These are phyloP conservation scores for Pantelozetes paolii DNA, from an alignment of 2,888 invertebrate species.

Conservation along the genomic window DNA sequence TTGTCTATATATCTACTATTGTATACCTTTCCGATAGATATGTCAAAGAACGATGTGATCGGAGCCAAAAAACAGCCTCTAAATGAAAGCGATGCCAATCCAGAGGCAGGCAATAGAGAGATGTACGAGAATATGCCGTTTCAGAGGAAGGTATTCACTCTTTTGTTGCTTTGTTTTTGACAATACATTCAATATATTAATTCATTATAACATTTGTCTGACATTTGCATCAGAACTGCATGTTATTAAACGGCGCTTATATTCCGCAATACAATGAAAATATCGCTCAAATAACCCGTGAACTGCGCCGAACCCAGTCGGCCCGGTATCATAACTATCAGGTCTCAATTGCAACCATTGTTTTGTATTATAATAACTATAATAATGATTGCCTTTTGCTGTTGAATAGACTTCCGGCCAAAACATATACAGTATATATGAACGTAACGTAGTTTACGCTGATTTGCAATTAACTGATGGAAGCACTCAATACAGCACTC, in stretches of 20 bases:
- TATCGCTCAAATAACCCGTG: slow-evolving; percentile 29
- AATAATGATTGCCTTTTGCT: background rate
- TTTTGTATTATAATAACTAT: background rate
- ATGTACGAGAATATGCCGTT: slow-evolving; percentile 49
- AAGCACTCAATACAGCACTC: slow-evolving; percentile 1
- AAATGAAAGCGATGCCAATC: slow-evolving; percentile 43
- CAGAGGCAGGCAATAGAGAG: slow-evolving; percentile 44
- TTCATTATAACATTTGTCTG: background rate
- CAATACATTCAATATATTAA: too few relatives aligned
- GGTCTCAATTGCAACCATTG: background rate
- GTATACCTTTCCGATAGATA: slow-evolving; percentile 1
- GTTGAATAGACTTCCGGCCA: slow-evolving; percentile 2
- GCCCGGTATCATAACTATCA: slow-evolving; percentile 24
- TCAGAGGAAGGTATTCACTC: slow-evolving; percentile 46
- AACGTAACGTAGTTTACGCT: slow-evolving; percentile 42
- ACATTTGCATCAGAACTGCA: slow-evolving; percentile 1
- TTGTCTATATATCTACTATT: background rate
- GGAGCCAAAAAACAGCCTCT: background rate
- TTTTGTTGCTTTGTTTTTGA: too few relatives aligned
- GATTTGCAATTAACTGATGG: slow-evolving; percentile 41
- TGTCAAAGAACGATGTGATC: background rate
- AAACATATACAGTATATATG: slow-evolving; percentile 40
- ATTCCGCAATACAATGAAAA: slow-evolving; percentile 8
- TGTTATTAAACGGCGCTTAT: slow-evolving; percentile 20
- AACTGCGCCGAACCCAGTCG: slow-evolving; percentile 19